Base-by-base conservation (phyloP, 1,140 invertebrate genomes). In the Lepidurus packardi region DNA sequence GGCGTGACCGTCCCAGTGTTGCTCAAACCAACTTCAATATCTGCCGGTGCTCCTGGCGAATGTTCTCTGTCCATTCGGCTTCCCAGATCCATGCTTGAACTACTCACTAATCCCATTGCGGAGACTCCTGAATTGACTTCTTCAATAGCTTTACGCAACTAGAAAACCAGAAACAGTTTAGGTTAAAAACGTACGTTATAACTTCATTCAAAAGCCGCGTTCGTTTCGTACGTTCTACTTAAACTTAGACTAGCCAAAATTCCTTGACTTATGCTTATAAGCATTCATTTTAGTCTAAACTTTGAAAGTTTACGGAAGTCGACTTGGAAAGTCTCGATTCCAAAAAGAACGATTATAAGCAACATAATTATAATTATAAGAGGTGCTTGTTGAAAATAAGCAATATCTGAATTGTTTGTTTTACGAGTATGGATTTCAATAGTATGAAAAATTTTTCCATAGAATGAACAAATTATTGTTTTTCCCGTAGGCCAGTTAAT, bases 101-200 rank as follows among this genome's bases (percentile, higher is more conserved):
- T 73, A 73, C 47, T 44, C 16, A 74, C 43, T 78, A 21, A 44
- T 42, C 11, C 78, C 73, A 45, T 45, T 10, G n/a, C 73, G 43
- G 74, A 41, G 74, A 47, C 41, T 34, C 92, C 92, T 24, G 91
- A 89, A 84, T 95, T 95, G 9, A 93, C 92, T 81, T 95, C 92
- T 83, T 96, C 93, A 78, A 96, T 96, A 0, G 93, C 93, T 85
- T 92, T 93, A 75, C 94, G 88, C 9, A 95, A 84, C 92, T 94
- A 84, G 45, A 21, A 21, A 83, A 85, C 80, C 78, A 77, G 80
- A 81, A 78, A 34, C n/a, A 77, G 43, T 80, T 77, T 44, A 43
- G 45, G 74, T 42, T 13, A 11, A 44, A 76, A 53, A 13, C 78
- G 45, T 73, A 11, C 41, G 77, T 78, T 44, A 76, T 9, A 79